These are phyloP conservation scores for Drosophila orosa DNA, from an alignment of 1,140 invertebrate species.

Conservation along the genomic window DNA sequence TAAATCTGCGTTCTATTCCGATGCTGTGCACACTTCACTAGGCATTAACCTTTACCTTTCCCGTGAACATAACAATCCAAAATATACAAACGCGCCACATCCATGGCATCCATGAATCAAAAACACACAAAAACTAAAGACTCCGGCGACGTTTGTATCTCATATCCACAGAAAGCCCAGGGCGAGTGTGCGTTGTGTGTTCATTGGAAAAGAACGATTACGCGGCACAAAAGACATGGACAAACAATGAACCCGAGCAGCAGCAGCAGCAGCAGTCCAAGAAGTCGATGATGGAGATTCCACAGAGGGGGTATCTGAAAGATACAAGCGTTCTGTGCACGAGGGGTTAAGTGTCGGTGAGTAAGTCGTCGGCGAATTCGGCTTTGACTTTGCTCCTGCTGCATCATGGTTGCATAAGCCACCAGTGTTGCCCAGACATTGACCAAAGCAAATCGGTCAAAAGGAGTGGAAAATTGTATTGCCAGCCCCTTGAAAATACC, in stretches of 20 bases:
- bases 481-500: slow-evolving; percentile 16
- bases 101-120: slow-evolving; percentile 77
- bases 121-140: slow-evolving; percentile 64
- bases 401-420: slow-evolving; percentile 71
- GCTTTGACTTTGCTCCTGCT: slow-evolving; percentile 47
- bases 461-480: slow-evolving; percentile 70
- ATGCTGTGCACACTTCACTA: slow-evolving; percentile 79
- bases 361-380: slow-evolving; percentile 63
- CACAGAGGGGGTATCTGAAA: slow-evolving; percentile 23
- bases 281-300: slow-evolving; percentile 41
- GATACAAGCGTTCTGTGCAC: slow-evolving; percentile 2
- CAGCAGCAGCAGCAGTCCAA: slow-evolving; percentile 9
- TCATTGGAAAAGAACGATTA: slow-evolving; percentile 81
- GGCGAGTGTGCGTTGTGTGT: slow-evolving; percentile 33
- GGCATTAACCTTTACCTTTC: slow-evolving; percentile 79
- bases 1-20: slow-evolving; percentile 44
- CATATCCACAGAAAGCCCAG: slow-evolving; percentile 43
- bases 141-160: slow-evolving; percentile 74
- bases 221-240: slow-evolving; percentile 77
- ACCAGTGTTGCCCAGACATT: slow-evolving; percentile 27
- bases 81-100: slow-evolving; percentile 35
- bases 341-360: slow-evolving; percentile 40
- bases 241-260: slow-evolving; percentile 65
- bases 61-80: slow-evolving; percentile 66
- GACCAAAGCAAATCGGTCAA: slow-evolving; percentile 63